Conservation (phyloP, 2,888 invertebrate genomes). For the Ophion ventricosus region DNA sequence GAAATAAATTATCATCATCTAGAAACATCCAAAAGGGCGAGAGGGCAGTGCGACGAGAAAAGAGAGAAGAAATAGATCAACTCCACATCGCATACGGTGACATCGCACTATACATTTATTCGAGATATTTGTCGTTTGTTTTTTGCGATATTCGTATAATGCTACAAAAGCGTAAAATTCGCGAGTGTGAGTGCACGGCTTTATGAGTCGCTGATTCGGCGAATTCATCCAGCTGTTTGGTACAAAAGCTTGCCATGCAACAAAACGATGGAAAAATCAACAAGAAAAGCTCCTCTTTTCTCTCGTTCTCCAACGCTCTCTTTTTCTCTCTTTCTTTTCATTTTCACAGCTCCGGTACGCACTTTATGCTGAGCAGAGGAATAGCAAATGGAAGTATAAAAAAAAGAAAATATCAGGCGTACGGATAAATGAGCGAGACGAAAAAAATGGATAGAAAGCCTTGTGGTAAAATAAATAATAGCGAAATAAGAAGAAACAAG, state of each 20-base stretch:
- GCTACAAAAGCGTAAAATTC: conserved; percentile 34
- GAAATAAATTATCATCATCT: too few relatives aligned
- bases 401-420: conserved; percentile 26
- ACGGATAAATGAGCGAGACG: conserved; percentile 19
- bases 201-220: conserved; percentile 53
- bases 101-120: background rate
- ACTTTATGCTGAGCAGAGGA: conserved; percentile 50
- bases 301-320: conserved; percentile 31
- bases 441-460: conserved; percentile 26
- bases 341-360: conserved; percentile 58
- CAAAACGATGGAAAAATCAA: conserved; percentile 18
- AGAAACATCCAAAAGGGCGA: too few relatives aligned
- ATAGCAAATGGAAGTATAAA: conserved; percentile 47
- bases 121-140: background rate
- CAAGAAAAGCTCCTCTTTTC: conserved; percentile 47
- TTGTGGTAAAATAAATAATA: conserved; percentile 38
- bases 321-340: conserved; percentile 47
- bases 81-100: too few relatives aligned
- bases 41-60: too few relatives aligned
- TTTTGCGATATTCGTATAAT: conserved; percentile 33
- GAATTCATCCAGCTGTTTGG: conserved; percentile 53
- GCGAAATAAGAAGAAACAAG: conserved; percentile 40
- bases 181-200: conserved; percentile 26
- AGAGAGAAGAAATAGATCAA: too few relatives aligned
- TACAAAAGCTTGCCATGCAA: conserved; percentile 49